These are phyloP conservation scores for Tupaia tana DNA, from an alignment of 2,113 vertebrate species.

Conservation along the genomic window DNA sequence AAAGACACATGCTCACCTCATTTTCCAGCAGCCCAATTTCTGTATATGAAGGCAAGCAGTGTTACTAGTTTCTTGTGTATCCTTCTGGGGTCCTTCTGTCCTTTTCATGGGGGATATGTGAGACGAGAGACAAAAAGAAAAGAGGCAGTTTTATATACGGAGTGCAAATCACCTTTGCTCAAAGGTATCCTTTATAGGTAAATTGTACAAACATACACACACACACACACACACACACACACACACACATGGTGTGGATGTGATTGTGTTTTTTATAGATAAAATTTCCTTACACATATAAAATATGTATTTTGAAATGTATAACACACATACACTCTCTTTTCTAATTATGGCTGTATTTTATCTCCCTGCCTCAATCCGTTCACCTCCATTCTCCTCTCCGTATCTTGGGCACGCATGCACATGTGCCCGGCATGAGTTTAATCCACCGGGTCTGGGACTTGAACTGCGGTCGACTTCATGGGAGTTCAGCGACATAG, in stretches of 20 bases:
- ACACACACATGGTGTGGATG: too few species aligned
- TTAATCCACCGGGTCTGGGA: too few species aligned
- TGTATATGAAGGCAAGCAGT: too few species aligned
- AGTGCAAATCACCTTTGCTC: neutral
- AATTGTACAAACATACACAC: neutral
- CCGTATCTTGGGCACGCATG: too few species aligned
- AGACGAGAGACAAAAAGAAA: neutral
- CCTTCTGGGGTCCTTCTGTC: neutral
- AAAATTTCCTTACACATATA: neutral
- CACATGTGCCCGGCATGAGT: too few species aligned
- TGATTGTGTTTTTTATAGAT: neutral
- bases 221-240: too few species aligned
- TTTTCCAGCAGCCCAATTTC: neutral
- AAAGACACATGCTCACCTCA: neutral
- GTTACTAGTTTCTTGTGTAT: neutral
- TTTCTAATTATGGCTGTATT: neutral
- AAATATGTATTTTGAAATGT: neutral
- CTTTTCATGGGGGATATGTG: neutral
- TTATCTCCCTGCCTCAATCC: neutral
- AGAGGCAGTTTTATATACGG: neutral
- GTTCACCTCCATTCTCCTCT: too few species aligned
- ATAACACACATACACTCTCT: neutral
- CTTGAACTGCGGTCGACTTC: too few species aligned
- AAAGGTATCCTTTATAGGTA: neutral
- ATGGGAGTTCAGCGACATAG: too few species aligned